A percentile compares a stretch with the other conserved stretches of the same genome.
Conservation (phyloP, 2,113 vertebrate genomes). For the Forbesichthys agassizii region DNA sequence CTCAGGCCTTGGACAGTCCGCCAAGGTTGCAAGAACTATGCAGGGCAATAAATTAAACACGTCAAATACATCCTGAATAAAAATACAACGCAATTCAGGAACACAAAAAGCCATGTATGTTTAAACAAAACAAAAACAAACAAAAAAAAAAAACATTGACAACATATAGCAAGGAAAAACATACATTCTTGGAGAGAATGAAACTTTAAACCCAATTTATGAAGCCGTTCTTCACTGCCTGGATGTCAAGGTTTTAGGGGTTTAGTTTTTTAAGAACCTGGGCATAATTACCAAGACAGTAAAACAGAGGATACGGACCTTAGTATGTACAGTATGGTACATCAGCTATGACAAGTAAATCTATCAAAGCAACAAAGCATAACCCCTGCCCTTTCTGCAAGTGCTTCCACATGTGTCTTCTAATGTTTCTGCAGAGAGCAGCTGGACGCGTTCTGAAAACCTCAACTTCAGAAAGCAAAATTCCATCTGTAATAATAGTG, state of each 20-base stretch:
- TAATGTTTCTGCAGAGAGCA: neutral
- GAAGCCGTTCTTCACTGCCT: constrained; percentile 21
- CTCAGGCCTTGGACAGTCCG: constrained; percentile 25
- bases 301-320: constrained; percentile 26
- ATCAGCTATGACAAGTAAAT: constrained; percentile 44
- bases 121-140: too few species aligned
- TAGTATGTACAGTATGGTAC: constrained; percentile 44
- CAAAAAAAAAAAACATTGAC: neutral
- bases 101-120: too few species aligned
- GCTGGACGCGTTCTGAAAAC: neutral
- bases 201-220: constrained; percentile 30
- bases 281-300: constrained; percentile 42
- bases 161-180: neutral
- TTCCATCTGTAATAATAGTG: neutral
- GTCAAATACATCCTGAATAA: too few species aligned
- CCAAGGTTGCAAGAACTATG: neutral
- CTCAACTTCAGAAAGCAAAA: neutral
- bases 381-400: constrained; percentile 8
- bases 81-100: too few species aligned
- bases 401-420: constrained; percentile 51
- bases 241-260: constrained; percentile 24
- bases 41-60: too few species aligned
- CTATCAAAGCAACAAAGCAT: constrained; percentile 37
- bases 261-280: constrained; percentile 52
- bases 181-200: constrained; percentile 4